Base-by-base conservation (phyloP, 2,113 vertebrate species). In the Nicator chloris region DNA sequence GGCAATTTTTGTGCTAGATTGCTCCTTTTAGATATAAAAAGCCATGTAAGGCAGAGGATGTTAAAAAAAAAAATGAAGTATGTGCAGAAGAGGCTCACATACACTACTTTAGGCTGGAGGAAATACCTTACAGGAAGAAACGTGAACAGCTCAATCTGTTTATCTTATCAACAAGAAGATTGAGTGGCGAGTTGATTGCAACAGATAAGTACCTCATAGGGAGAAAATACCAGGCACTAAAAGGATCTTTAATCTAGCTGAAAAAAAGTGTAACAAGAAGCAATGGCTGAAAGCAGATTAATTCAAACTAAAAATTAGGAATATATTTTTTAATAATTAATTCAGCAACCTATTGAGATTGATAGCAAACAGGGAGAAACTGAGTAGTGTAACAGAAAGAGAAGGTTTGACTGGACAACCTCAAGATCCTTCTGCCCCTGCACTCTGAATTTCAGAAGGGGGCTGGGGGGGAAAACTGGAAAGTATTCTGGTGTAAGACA, bases 131-230 rank as follows among this genome's bases (percentile, higher is more conserved):
- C 60, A 83, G 61, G 75, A 90, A 92, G 80, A 94, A 80, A 79
- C 28, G 65, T 42, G 35, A 92, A 82, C 61, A 76, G 81, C 65
- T 93, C 95, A 68, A 91, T 95, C 92, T 95, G 89, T 91, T 95
- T 95, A 91, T 94, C 69, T 91, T 82, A 97, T 79, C 88, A 76
- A 71, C 86, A 93, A 79, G 78, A 86, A 88, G 94, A 95, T 17
- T 72, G 92, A 95, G 88, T 68, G 17, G 91, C 45, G 76, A 95
- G 80, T 79, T 93, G 92, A 95, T 94, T 89, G 92, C 81, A 93
- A 84, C 60, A 86, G 91, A 97, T 94, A 96, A 86, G 80, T 72
- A 81, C 51, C 57, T 89, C 2, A 0, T 68, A 65, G 73, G 53
- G 56, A 89, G 60, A 79, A 95, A 94, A 93, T 81, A 81, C 56